These are phyloP conservation scores for Dallia pectoralis DNA, from an alignment of 2,797 vertebrate species.

Conservation along the genomic window DNA sequence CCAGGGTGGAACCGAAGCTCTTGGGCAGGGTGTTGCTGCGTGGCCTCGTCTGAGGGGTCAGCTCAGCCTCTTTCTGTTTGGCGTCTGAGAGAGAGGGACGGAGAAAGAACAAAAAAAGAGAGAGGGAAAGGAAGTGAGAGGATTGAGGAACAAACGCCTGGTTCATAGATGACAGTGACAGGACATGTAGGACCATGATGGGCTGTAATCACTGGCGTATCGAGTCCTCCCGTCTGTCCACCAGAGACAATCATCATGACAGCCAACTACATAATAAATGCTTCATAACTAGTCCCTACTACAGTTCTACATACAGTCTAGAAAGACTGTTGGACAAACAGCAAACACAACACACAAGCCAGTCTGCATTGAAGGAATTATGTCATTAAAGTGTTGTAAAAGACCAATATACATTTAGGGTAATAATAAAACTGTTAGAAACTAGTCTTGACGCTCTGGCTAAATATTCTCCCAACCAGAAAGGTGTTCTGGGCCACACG, in stretches of 20 bases:
- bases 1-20: slow-evolving; percentile 95
- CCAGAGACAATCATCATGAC: background rate
- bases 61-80: slow-evolving; percentile 92
- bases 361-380: background rate
- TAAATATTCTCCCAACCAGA: background rate
- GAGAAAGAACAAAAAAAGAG: background rate
- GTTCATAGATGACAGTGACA: background rate
- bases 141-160: background rate
- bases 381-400: background rate
- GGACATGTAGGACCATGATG: background rate
- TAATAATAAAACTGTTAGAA: background rate
- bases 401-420: background rate
- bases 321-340: background rate
- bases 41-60: slow-evolving; percentile 87
- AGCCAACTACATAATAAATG: background rate
- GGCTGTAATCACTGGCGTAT: background rate
- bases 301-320: background rate
- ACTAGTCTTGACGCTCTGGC: background rate
- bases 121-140: background rate
- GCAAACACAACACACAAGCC: slow-evolving; percentile 1
- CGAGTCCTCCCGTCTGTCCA: background rate
- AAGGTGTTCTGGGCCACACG: background rate
- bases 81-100: slow-evolving; percentile 72
- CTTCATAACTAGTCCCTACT: background rate
- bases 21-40: slow-evolving; percentile 98